phyloP scores from a whole-genome alignment of 2,797 vertebrate species.

The Neolamprologus multifasciatus region DNA sequence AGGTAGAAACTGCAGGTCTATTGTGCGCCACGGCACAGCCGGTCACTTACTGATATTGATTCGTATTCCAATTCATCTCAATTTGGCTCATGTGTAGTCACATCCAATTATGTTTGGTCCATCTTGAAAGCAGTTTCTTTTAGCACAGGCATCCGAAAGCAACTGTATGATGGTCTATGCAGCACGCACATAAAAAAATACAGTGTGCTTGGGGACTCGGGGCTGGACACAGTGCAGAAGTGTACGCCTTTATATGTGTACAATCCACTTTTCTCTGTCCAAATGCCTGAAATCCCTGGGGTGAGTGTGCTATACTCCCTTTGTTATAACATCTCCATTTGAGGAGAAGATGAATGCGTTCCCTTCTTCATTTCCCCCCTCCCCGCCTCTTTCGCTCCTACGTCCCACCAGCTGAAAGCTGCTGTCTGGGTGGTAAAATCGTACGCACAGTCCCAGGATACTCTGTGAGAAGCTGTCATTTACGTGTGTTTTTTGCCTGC shows the following conservation, averaged over 20 bases:
- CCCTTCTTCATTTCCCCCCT: background rate
- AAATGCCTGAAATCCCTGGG: conserved; percentile 25
- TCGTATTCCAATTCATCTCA: conserved; percentile 58
- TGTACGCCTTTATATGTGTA: background rate
- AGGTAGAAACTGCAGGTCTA: background rate
- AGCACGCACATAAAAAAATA: background rate
- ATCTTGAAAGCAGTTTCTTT: conserved; percentile 8
- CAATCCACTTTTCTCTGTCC: conserved; percentile 21
- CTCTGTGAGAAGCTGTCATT: background rate
- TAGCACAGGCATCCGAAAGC: background rate
- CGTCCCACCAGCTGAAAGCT: background rate
- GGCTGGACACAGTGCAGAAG: background rate
- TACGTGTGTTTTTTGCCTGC: background rate
- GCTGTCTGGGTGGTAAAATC: conserved; percentile 39
- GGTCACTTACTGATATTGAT: conserved; percentile 68
- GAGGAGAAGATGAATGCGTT: conserved; percentile 47
- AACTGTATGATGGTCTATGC: background rate
- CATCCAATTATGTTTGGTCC: conserved; percentile 43
- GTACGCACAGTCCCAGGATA: conserved; percentile 4
- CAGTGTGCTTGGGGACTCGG: background rate
- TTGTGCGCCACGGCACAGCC: conserved; percentile 27
- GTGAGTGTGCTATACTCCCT: conserved; percentile 12
- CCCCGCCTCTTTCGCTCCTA: background rate
- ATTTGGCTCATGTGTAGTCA: conserved; percentile 49
- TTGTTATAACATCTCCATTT: conserved; percentile 55